phyloP scores from a whole-genome alignment of 2,888 invertebrate species.

The Tuta absoluta region DNA sequence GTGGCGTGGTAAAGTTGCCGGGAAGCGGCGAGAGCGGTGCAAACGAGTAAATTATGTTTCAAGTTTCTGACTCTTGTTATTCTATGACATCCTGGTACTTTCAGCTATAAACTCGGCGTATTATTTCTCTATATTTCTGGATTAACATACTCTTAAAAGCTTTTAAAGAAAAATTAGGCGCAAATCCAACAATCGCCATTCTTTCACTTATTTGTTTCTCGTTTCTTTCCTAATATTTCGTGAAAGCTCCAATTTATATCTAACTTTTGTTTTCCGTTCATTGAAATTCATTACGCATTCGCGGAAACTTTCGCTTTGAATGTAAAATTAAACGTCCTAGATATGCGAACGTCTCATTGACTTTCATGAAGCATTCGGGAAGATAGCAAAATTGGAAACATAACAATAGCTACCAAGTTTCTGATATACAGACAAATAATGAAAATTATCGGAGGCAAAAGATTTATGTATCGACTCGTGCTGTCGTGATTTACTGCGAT shows the following conservation, averaged over 20 bases:
- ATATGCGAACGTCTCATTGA: slow-evolving; percentile 24
- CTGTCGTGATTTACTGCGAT: background rate
- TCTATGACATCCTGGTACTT: slow-evolving; percentile 55
- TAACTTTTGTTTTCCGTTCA: slow-evolving; percentile 39
- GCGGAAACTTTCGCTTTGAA: slow-evolving; percentile 33
- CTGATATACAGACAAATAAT: slow-evolving; percentile 10
- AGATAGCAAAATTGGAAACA: slow-evolving; percentile 12
- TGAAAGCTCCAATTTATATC: slow-evolving; percentile 37
- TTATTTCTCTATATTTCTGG: slow-evolving; percentile 58
- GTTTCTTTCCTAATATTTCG: slow-evolving; percentile 35
- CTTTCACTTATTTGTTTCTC: slow-evolving; percentile 41
- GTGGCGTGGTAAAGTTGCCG: slow-evolving; percentile 30
- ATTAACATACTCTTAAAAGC: slow-evolving; percentile 64
- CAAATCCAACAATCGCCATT: slow-evolving; percentile 50
- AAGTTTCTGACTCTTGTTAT: slow-evolving; percentile 56
- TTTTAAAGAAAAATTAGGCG: slow-evolving; percentile 58
- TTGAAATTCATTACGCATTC: slow-evolving; percentile 38
- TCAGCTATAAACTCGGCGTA: slow-evolving; percentile 54
- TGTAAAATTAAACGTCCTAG: slow-evolving; percentile 33
- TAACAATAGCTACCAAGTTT: background rate
- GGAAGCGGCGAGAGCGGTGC: slow-evolving; percentile 39
- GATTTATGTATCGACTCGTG: background rate
- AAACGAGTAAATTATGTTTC: slow-evolving; percentile 59
- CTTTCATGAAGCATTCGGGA: slow-evolving; percentile 19
- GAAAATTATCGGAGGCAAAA: background rate